phyloP scores from a whole-genome alignment of 53 echinoderm and acorn worm species.

The Luidia sarsii region DNA sequence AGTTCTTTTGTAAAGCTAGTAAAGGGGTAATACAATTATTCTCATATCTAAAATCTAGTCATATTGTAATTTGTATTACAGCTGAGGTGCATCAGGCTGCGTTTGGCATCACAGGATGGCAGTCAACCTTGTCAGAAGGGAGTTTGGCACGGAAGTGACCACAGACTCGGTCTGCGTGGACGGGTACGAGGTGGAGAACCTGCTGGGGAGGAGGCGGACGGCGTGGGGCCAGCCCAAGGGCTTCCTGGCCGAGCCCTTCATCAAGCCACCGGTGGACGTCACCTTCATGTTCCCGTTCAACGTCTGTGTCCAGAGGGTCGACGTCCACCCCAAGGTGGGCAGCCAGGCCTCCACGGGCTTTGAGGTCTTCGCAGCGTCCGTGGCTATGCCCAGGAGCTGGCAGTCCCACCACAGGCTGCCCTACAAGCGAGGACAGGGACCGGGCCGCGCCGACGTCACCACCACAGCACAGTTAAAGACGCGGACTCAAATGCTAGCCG shows the following conservation, averaged over 20 bases:
- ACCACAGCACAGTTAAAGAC: conserved; percentile 10
- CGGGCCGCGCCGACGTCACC: background rate
- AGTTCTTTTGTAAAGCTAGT: too few relatives aligned
- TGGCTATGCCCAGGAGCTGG: background rate
- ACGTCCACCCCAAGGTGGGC: conserved; percentile 78
- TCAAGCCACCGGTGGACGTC: conserved; percentile 86
- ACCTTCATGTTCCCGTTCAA: conserved; percentile 82
- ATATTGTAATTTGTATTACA: too few relatives aligned
- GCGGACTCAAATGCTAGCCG: conserved; percentile 12
- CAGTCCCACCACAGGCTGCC: background rate
- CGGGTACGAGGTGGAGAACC: conserved; percentile 80
- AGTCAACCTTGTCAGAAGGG: conserved; percentile 72
- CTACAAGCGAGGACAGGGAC: background rate
- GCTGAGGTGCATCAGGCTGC: too few relatives aligned
- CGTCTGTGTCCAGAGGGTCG: conserved; percentile 71
- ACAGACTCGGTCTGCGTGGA: conserved; percentile 78
- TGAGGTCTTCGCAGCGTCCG: conserved; percentile 78
- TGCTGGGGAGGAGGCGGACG: conserved; percentile 39
- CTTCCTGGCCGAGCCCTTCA: conserved; percentile 85
- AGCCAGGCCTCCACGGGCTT: conserved; percentile 75
- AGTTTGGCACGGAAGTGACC: conserved; percentile 62
- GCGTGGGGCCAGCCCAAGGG: conserved; percentile 71
- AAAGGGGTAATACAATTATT: too few relatives aligned
- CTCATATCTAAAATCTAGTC: too few relatives aligned
- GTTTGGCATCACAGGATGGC: conserved; percentile 55